Evolutionary conservation across 2,888 invertebrate species (phyloP), one percentile per base, ranked within the genome.

Genomic region (Dusona sp.): DNA sequence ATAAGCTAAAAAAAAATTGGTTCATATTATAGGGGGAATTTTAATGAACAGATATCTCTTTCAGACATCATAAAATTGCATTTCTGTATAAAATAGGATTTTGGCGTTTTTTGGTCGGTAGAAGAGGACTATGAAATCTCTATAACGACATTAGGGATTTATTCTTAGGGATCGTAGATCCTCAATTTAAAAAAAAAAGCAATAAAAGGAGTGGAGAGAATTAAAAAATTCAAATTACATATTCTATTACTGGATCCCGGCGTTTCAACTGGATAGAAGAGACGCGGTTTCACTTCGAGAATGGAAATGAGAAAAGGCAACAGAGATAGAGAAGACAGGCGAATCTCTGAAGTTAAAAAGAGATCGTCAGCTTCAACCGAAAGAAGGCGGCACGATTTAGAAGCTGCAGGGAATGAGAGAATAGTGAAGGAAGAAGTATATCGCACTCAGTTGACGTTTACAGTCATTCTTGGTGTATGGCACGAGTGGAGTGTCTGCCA

Each of bases 161-260:
- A n/a, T n/a, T n/a, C n/a, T n/a, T n/a, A n/a, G n/a, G n/a, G n/a
- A n/a, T n/a, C n/a, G n/a, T n/a, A n/a, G n/a, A n/a, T n/a, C n/a
- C n/a, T n/a, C 3, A 33, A 25, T 19, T n/a, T 19, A 25, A 67
- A 79, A 54, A 48, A 54, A 8, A 29, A 25, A 75, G 29, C 11
- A 68, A 68, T 19, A 11, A 13, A 67, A 25, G 16, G 38, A 74
- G 29, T 19, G 33, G 22, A 61, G 57, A 80, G 29, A 77, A 80
- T 22, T 25, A 54, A 91, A 92, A 90, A 92, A 92, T 92, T 93
- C 90, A 92, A 93, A 93, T 92, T 91, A 91, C 91, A 90, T 92
- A 93, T 93, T 94, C 93, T 93, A 93, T 94, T 94, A 94, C 87
- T 68, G 33, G 70, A 75, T 79, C 85, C 88, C 84, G 86, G 77